Evolutionary conservation across 2,888 invertebrate species (phyloP).

Genomic region (Melanophora roralis): DNA sequence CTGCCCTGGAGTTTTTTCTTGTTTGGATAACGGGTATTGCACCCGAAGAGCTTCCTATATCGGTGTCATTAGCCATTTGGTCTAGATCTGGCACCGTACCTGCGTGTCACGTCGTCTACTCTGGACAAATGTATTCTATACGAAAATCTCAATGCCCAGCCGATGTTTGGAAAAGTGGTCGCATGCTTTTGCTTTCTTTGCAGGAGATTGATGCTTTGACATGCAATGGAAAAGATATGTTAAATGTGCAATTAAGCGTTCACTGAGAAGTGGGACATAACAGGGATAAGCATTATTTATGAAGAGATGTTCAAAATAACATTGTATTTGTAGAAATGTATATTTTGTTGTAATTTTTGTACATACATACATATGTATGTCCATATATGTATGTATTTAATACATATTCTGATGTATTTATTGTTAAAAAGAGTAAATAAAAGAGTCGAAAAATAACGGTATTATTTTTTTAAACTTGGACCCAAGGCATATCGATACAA

Average conservation of each 20-base stretch:
- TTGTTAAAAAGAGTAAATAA: no score
- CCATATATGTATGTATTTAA: no score
- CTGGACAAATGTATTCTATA: constrained; percentile 70
- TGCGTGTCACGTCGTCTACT: constrained; percentile 68
- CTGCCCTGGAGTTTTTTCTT: constrained; percentile 64
- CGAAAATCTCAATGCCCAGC: constrained; percentile 64
- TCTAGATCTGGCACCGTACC: constrained; percentile 60
- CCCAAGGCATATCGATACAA: no score
- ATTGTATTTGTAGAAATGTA: no score
- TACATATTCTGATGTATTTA: no score
- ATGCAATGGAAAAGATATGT: constrained; percentile 66
- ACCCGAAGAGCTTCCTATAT: constrained; percentile 65
- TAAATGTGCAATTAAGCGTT: constrained; percentile 67
- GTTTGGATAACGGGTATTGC: constrained; percentile 72
- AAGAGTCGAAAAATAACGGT: no score
- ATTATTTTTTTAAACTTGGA: no score
- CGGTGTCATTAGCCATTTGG: constrained; percentile 70
- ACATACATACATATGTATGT: no score
- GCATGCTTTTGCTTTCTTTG: constrained; percentile 66
- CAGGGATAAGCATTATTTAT: no score
- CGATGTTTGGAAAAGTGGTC: constrained; percentile 67
- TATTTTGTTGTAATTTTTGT: no score
- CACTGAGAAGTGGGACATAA: constrained; percentile 54
- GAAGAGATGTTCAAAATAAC: no score
- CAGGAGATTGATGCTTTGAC: constrained; percentile 67